Percentiles rank a stretch among this genome's conserved stretches.
These are phyloP conservation scores for Agrochola lychnidis DNA, from an alignment of 2,888 invertebrate genomes.

Conservation along the genomic window DNA sequence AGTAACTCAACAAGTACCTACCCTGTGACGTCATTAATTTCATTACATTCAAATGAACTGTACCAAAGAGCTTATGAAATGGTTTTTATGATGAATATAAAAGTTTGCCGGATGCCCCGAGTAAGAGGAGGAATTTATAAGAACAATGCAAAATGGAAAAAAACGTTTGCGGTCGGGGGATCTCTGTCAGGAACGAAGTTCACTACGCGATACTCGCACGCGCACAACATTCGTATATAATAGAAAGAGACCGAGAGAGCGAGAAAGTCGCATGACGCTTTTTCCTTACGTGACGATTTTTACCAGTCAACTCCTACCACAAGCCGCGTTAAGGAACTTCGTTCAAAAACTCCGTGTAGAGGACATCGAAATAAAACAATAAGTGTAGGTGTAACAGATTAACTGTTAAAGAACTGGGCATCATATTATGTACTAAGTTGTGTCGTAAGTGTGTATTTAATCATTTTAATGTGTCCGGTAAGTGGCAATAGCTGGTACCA, in stretches of 20 bases:
- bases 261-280: no score
- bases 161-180: no score
- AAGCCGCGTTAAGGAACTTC: no score
- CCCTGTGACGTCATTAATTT: conserved; percentile 9
- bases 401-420: not conserved
- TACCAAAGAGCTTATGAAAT: not conserved
- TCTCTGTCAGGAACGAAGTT: no score
- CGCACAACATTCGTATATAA: no score
- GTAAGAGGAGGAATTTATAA: not conserved
- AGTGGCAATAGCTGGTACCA: not conserved
- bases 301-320: no score
- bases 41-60: conserved; percentile 11
- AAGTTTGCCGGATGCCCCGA: not conserved
- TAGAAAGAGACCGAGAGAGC: no score
- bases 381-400: not conserved
- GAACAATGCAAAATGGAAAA: not conserved
- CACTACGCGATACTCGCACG: no score
- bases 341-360: not conserved
- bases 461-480: not conserved
- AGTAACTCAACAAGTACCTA: conserved; percentile 42
- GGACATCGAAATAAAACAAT: not conserved
- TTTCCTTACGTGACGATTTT: no score
- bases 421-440: not conserved
- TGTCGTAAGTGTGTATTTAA: not conserved
- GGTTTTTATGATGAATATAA: conserved; percentile 19